Evolutionary conservation across 2,888 invertebrate species (phyloP), one percentile per base, ranked within the genome.

Genomic region (Stramonita haemastoma): DNA sequence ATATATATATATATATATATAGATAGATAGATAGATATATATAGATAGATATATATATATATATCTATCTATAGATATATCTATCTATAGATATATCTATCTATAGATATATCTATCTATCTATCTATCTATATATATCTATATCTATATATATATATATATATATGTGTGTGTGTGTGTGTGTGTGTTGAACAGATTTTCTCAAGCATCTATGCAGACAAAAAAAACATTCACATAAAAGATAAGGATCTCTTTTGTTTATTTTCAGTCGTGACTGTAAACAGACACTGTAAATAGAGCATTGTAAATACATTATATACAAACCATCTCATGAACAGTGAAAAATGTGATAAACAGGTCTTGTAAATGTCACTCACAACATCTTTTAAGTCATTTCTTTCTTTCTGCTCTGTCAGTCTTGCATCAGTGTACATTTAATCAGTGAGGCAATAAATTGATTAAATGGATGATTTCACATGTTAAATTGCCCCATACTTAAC

Each of bases 161-260:
- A n/a, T 79, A n/a, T n/a, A 73, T 73, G 34, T 81, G 81, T 81
- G 34, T 34, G 1, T 81, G 34, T 81, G 81, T 81, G 81, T 81
- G 81, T 15, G 32, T 81, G 13, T 32, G 26, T 70, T 19, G 26
- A 73, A 13, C n/a, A 73, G 29, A n/a, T n/a, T n/a, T n/a, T 73
- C 73, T 5, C n/a, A 73, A n/a, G 4, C 73, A 22, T n/a, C 8
- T n/a, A n/a, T n/a, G n/a, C 11, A n/a, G n/a, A n/a, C 22, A n/a
- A 0, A 22, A 73, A 22, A 73, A n/a, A 19, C 26, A 73, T n/a
- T n/a, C 29, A 66, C 11, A 11, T 22, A n/a, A n/a, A 73, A 73
- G 73, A 73, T 73, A n/a, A 66, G 2, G 13, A 73, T 73, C 73
- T 73, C n/a, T 13, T 66, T 73, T 15, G 29, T 77, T 77, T 77